Conservation (phyloP, 37 sponge, comb jelly and placozoan species). For the Beroe forskalii region DNA sequence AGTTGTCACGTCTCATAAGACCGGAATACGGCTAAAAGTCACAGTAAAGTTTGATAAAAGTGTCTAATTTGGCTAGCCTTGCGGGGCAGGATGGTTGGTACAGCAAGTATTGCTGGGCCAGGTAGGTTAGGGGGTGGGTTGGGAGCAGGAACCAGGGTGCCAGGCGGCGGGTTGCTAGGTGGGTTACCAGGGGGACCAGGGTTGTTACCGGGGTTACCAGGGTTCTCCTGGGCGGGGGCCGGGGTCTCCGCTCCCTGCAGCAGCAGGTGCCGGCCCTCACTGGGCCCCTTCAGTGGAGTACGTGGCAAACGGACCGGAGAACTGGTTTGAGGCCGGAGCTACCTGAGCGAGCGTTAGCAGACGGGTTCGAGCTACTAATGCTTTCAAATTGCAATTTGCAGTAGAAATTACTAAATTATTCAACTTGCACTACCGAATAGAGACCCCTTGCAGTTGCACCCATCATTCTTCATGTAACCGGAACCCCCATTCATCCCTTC, state of each 20-base stretch:
- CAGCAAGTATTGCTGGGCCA: neutral
- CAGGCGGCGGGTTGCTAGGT: neutral
- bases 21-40: too few relatives aligned
- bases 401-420: too few relatives aligned
- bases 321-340: constrained; percentile 60
- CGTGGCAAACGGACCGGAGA: constrained; percentile 39
- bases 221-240: neutral
- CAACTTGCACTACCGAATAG: too few relatives aligned
- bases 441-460: too few relatives aligned
- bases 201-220: neutral
- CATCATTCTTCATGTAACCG: too few relatives aligned
- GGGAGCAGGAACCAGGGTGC: neutral
- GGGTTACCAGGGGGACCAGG: neutral
- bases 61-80: constrained; percentile 37
- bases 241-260: neutral
- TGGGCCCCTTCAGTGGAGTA: constrained; percentile 5
- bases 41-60: constrained; percentile 34
- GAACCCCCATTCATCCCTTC: too few relatives aligned
- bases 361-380: neutral
- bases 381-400: too few relatives aligned
- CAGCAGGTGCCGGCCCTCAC: neutral
- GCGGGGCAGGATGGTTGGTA: neutral
- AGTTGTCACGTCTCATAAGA: too few relatives aligned
- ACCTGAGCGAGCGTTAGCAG: constrained; percentile 61
- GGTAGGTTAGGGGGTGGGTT: neutral